Evolutionary conservation across 2,888 invertebrate genomes (phyloP), one percentile per base, ranked within the genome.

Genomic region (Xylocampa areola): DNA sequence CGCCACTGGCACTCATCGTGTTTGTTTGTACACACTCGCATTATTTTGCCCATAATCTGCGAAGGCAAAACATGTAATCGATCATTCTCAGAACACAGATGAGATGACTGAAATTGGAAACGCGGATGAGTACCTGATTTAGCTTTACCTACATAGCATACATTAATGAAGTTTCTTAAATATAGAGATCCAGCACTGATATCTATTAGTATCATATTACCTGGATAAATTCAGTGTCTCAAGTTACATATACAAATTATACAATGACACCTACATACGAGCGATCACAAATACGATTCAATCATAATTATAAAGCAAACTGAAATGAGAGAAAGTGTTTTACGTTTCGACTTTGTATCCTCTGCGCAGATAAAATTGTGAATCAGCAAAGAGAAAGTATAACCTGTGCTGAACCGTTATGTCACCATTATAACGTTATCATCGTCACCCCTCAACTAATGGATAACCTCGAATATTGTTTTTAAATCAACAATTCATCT

Each of bases 1-100:
- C 63, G 70, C 73, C 77, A 76, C 76, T 73, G 69, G 71, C 77
- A 71, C 76, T 78, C 69, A 79, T 78, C 73, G 79, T 77, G 73
- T 82, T 79, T 86, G 82, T 88, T 88, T 90, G 85, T 87, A 89
- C 84, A 88, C 85, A 86, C 84, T 80, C 78, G 72, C 78, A 82
- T 81, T 85, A 86, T 85, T 85, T 67, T 85, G 82, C 82, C 76
- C 84, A 84, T 84, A 85, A 81, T 76, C 79, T 75, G 73, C 71
- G 65, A 72, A 73, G 54, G 66, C 50, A 58, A 73, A 68, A 77
- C 77, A 80, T 77, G 79, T 77, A 77, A 83, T 76, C 75, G 55
- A 68, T 73, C 62, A 73, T 88, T 87, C 82, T 75, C 67, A 76
- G 84, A 85, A 86, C 68, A 39, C 64, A 68, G 49, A 71, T 73